Conservation (phyloP, 2,113 vertebrate species). For the Etheostoma spectabile region DNA sequence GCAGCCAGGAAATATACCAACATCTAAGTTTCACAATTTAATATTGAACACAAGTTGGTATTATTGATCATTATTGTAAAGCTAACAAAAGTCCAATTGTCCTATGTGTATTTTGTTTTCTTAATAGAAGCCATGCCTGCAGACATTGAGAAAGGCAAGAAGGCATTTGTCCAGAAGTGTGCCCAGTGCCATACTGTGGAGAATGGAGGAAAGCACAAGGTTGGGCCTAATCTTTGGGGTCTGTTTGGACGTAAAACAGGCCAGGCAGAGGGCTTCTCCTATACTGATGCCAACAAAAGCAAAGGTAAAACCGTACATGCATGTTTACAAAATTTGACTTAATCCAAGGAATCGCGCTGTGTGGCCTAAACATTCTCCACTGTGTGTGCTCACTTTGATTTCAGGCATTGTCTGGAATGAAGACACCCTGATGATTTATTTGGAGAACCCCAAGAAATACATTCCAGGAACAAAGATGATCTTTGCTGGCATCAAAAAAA, state of each 20-base stretch:
- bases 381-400: slow-evolving; percentile 32
- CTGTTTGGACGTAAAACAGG: slow-evolving; percentile 86
- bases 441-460: slow-evolving; percentile 93
- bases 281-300: slow-evolving; percentile 88
- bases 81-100: not conserved
- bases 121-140: slow-evolving; percentile 75
- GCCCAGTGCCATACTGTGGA: slow-evolving; percentile 87
- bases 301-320: slow-evolving; percentile 79
- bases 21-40: not conserved
- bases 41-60: not conserved
- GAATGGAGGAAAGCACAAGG: slow-evolving; percentile 87
- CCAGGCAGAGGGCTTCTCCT: slow-evolving; percentile 84
- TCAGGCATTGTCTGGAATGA: slow-evolving; percentile 86
- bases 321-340: not conserved
- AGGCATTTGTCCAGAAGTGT: slow-evolving; percentile 88
- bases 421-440: slow-evolving; percentile 85
- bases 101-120: not conserved
- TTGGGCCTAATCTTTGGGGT: slow-evolving; percentile 86
- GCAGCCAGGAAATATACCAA: not conserved
- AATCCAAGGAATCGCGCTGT: not conserved
- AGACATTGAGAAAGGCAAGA: slow-evolving; percentile 85
- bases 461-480: slow-evolving; percentile 91
- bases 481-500: slow-evolving; percentile 92
- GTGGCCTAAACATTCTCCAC: not conserved
- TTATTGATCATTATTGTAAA: not conserved